Percentiles rank a stretch among this genome's conserved stretches.
These are phyloP conservation scores for Stictocephala bisonia DNA, from an alignment of 2,888 invertebrate species.

Conservation along the genomic window DNA sequence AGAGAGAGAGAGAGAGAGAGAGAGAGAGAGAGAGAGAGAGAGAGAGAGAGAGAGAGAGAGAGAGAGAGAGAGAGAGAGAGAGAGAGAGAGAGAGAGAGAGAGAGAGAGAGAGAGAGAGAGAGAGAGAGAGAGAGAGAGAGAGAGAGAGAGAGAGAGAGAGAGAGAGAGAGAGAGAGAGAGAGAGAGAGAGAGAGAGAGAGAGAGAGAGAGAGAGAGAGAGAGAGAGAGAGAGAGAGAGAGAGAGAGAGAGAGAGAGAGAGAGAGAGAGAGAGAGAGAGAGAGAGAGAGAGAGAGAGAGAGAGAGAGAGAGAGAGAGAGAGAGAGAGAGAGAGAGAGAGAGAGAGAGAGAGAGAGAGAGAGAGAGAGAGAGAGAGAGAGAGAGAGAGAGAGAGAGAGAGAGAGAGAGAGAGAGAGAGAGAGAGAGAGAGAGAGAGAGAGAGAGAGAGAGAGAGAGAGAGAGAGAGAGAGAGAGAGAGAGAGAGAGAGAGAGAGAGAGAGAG, in stretches of 20 bases:
- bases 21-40: neutral
- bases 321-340: constrained; percentile 13
- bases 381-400: neutral
- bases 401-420: neutral
- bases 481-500: neutral
- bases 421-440: neutral
- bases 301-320: constrained; percentile 13
- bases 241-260: constrained; percentile 13
- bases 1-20: neutral
- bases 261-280: constrained; percentile 13
- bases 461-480: neutral
- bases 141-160: constrained; percentile 13
- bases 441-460: neutral
- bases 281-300: constrained; percentile 13
- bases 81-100: neutral
- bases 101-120: constrained; percentile 12
- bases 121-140: constrained; percentile 13
- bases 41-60: neutral
- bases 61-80: neutral
- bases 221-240: constrained; percentile 13
- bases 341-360: neutral
- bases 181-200: constrained; percentile 13
- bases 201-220: constrained; percentile 13
- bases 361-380: constrained; percentile 13
- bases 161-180: constrained; percentile 13